Evolutionary conservation across 1,140 invertebrate species (phyloP), one percentile per base, ranked within the genome.

Genomic region (Bradynema listronoti): DNA sequence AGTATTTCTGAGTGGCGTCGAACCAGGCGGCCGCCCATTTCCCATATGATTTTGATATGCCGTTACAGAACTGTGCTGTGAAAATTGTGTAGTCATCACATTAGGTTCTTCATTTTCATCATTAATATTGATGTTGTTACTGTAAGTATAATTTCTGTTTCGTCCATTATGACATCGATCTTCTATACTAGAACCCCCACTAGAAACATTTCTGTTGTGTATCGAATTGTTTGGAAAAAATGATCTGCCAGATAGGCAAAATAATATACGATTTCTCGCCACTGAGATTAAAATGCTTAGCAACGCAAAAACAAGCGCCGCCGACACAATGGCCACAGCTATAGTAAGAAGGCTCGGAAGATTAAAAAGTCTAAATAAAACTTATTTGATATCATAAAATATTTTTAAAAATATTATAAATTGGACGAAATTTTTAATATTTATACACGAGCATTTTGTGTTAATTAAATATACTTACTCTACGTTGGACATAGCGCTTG

Each of bases 311-410:
- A 50, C 34, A 3, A 50, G 16, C n/a, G 34, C 16, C 29, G n/a
- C 34, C 9, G 16, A 24, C 2, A 50, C 14, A 4, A 55, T 25
- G 3, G 22, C 52, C 9, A 50, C 19, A 56, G 52, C 33, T 55
- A 55, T 4, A 55, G 52, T 50, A n/a, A 55, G 32, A 16, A 55
- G n/a, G n/a, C 22, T 50, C 16, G 33, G 25, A 33, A n/a, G 6
- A 22, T 19, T 33, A 7, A 24, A 33, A 3, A 11, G 16, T 11
- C 27, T 14, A 54, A n/a, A n/a, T n/a, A n/a, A n/a, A n/a, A n/a
- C n/a, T n/a, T n/a, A n/a, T n/a, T n/a, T n/a, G n/a, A n/a, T n/a
- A n/a, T n/a, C n/a, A n/a, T n/a, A n/a, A 45, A 29, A 16, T 22
- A 51, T 25, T 25, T 49, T 29, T 49, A 14, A 55, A 41, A 24